A percentile compares a stretch with the other conserved stretches of the same genome.
Conservation (phyloP, 2,888 invertebrate species). For the Gymnocheta viridis region DNA sequence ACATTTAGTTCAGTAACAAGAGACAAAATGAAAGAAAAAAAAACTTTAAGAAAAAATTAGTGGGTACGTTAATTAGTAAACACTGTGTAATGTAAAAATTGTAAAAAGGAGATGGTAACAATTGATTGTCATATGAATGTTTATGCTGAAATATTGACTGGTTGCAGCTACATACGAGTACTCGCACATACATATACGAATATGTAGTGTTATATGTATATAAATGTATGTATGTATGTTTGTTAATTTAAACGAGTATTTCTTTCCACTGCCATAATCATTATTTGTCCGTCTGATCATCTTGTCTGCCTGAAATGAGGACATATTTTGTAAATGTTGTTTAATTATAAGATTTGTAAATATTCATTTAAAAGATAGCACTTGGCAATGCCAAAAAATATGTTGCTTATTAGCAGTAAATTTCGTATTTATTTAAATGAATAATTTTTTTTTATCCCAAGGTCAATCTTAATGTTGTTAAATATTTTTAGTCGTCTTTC, state of each 20-base stretch:
- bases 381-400: conserved; percentile 61
- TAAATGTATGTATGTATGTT: background rate
- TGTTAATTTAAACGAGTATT: background rate
- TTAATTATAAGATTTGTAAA: conserved; percentile 70
- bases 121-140: conserved; percentile 68
- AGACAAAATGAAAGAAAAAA: conserved; percentile 8
- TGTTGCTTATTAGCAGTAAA: conserved; percentile 69
- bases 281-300: conserved; percentile 31
- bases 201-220: background rate
- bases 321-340: conserved; percentile 69
- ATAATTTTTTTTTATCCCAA: conserved; percentile 58
- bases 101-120: conserved; percentile 63
- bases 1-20: conserved; percentile 50
- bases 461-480: conserved; percentile 59
- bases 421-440: conserved; percentile 69
- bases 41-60: conserved; percentile 62
- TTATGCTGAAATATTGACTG: conserved; percentile 55
- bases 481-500: background rate
- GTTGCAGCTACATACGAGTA: conserved; percentile 4
- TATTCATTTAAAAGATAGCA: conserved; percentile 69
- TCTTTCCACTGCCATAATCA: conserved; percentile 31
- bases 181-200: background rate
- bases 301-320: conserved; percentile 62
- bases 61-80: conserved; percentile 71
- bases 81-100: conserved; percentile 67